A percentile compares a stretch with the other conserved stretches of the same genome.
Conservation (phyloP, 2,888 invertebrate genomes). For the Nemurella pictetii region DNA sequence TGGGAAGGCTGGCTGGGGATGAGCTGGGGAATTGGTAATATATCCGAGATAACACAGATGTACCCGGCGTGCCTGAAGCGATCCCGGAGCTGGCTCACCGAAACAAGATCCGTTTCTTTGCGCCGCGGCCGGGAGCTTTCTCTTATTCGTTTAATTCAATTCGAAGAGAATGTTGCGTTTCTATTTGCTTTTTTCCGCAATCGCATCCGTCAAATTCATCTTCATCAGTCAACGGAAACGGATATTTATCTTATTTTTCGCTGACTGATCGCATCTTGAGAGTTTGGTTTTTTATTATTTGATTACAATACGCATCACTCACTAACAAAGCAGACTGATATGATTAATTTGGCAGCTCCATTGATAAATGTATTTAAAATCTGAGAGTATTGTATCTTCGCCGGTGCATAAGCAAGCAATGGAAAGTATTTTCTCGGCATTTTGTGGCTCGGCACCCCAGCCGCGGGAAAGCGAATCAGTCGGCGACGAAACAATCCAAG, state of each 20-base stretch:
- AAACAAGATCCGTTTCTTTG: background rate
- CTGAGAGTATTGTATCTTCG: too few species aligned
- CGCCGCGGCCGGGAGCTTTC: background rate
- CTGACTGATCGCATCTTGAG: background rate
- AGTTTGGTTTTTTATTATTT: background rate
- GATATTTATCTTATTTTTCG: constrained; percentile 10
- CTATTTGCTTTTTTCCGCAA: background rate
- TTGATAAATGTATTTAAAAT: background rate
- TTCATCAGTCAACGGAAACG: constrained; percentile 8
- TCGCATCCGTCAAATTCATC: background rate
- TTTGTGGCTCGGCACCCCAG: too few species aligned
- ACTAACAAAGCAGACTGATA: background rate
- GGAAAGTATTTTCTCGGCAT: too few species aligned
- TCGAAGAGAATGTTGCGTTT: background rate
- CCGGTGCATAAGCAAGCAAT: background rate
- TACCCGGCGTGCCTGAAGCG: background rate
- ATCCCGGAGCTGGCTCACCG: background rate
- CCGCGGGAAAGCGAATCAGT: too few species aligned
- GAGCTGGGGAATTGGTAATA: constrained; percentile 2
- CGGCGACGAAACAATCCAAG: background rate
- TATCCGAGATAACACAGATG: constrained; percentile 15
- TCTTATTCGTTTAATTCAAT: constrained; percentile 15
- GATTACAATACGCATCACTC: background rate
- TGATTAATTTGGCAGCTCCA: background rate
- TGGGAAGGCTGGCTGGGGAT: background rate